Percentiles rank a stretch among this genome's conserved stretches.
phyloP scores from a whole-genome alignment of 1,140 invertebrate genomes.

The Zaprionus kolodkinae region DNA sequence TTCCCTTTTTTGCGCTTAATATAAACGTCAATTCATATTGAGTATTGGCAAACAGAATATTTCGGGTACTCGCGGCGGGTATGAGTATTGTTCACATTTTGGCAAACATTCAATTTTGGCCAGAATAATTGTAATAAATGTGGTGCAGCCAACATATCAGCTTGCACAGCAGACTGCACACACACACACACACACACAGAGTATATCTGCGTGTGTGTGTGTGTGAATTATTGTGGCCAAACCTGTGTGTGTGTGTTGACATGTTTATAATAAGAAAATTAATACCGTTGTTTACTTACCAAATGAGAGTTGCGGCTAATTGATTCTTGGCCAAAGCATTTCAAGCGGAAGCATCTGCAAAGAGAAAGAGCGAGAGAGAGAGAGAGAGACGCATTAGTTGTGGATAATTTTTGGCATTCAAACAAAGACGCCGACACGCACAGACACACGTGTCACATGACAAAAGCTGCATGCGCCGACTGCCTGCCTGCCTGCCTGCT shows the following conservation, averaged over 20 bases:
- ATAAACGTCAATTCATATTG: slow-evolving; percentile 29
- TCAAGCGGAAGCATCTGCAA: slow-evolving; percentile 11
- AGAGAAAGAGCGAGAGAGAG: background rate
- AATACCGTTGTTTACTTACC: slow-evolving; percentile 34
- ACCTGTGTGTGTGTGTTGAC: slow-evolving; percentile 10
- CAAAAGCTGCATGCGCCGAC: slow-evolving; percentile 3
- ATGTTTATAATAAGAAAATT: slow-evolving; percentile 8
- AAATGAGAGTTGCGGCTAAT: slow-evolving; percentile 29
- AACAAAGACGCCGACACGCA: background rate
- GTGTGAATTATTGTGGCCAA: background rate
- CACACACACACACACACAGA: too few species aligned
- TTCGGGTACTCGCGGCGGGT: background rate
- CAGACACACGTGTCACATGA: slow-evolving; percentile 19
- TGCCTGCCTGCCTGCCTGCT: background rate
- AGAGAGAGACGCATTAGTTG: background rate
- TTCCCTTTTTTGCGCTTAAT: background rate
- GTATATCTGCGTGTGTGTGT: background rate
- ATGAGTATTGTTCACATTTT: slow-evolving; percentile 20
- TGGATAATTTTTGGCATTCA: background rate
- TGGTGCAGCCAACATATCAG: slow-evolving; percentile 5
- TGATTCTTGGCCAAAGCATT: slow-evolving; percentile 21
- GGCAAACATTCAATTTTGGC: slow-evolving; percentile 35
- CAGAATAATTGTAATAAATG: slow-evolving; percentile 30
- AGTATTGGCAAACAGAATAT: slow-evolving; percentile 25
- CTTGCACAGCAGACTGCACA: background rate